phyloP scores from a whole-genome alignment of 1,140 invertebrate genomes.

The Saxidomus purpurata region DNA sequence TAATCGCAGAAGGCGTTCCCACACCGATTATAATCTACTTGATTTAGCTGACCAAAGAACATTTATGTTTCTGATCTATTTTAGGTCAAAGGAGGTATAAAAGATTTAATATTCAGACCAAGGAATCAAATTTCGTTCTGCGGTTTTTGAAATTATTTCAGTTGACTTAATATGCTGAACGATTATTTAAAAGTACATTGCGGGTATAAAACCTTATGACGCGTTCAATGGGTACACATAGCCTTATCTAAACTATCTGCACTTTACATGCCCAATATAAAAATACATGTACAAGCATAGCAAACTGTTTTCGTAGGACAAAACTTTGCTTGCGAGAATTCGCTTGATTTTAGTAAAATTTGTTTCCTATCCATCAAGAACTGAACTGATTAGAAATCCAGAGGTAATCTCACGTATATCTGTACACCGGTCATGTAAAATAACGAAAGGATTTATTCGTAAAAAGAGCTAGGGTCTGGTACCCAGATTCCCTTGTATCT shows the following conservation, averaged over 20 bases:
- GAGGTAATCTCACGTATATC: no score
- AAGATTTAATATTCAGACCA: not conserved
- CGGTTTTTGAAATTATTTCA: conserved; percentile 12
- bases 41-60: not conserved
- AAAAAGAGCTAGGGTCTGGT: no score
- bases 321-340: no score
- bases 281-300: no score
- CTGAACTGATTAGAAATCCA: no score
- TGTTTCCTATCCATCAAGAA: no score
- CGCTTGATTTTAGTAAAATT: no score
- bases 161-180: not conserved
- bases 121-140: not conserved
- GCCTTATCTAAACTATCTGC: not conserved
- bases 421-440: no score
- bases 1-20: not conserved
- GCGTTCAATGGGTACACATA: not conserved
- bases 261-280: no score
- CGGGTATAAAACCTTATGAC: not conserved
- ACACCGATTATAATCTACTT: not conserved
- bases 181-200: not conserved
- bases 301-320: no score
- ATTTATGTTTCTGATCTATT: not conserved
- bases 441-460: no score
- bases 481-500: no score
- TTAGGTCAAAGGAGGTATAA: not conserved